These are phyloP conservation scores for Melanerpes aurifrons DNA, from an alignment of 2,113 vertebrate species.

Conservation along the genomic window DNA sequence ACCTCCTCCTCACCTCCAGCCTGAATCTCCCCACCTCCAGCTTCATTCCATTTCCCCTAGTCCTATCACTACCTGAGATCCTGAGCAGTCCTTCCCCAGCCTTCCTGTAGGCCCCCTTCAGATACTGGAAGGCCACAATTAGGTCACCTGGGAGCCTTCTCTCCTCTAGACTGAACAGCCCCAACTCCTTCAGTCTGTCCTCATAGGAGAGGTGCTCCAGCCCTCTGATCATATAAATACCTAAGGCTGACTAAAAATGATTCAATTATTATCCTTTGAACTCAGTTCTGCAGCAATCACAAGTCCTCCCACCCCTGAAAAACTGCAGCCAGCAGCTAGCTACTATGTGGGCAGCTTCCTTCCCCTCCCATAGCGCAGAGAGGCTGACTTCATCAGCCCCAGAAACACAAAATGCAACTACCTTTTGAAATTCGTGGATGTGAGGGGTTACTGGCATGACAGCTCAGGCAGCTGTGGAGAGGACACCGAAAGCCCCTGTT, in stretches of 20 bases:
- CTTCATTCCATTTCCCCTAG: too few species aligned
- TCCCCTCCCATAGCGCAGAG: neutral
- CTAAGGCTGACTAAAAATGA: neutral
- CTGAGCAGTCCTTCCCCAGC: too few species aligned
- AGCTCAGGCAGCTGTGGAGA: conserved; percentile 92
- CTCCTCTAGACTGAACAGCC: too few species aligned
- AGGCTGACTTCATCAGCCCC: neutral
- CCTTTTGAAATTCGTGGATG: conserved; percentile 89
- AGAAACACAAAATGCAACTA: conserved; percentile 54
- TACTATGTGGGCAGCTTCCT: neutral
- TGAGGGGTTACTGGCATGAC: conserved; percentile 85
- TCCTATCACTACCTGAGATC: too few species aligned
- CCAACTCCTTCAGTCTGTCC: too few species aligned
- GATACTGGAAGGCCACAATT: too few species aligned
- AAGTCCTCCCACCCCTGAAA: neutral
- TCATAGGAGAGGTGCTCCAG: too few species aligned
- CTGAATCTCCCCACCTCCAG: too few species aligned
- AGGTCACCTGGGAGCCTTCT: too few species aligned
- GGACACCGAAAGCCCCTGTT: conserved; percentile 95
- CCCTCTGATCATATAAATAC: neutral
- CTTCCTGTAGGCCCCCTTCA: too few species aligned
- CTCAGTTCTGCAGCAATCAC: neutral
- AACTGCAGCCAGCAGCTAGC: neutral
- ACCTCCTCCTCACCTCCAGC: too few species aligned
- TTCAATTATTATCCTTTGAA: neutral